Conservation (phyloP, 2,888 invertebrate species). For the Silvanus unidentatus region DNA sequence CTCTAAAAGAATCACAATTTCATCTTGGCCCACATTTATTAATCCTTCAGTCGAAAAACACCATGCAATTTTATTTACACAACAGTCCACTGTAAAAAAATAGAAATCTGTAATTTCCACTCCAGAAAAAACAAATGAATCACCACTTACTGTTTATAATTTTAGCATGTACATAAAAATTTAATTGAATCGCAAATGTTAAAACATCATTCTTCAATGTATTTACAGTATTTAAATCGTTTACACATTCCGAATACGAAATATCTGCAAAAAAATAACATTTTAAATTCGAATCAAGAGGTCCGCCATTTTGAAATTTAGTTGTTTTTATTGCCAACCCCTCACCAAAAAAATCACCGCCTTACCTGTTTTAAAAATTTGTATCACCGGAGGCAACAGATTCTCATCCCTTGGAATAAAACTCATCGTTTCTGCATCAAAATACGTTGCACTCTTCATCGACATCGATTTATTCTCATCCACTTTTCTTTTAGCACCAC, state of each 20-base stretch:
- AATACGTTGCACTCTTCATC: slow-evolving; percentile 39
- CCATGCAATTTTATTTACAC: slow-evolving; percentile 67
- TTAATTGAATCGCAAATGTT: slow-evolving; percentile 68
- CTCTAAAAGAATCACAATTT: slow-evolving; percentile 70
- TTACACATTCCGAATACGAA: slow-evolving; percentile 51
- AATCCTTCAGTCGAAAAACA: slow-evolving; percentile 73
- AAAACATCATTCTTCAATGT: slow-evolving; percentile 57
- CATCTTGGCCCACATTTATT: slow-evolving; percentile 76
- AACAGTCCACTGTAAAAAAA: slow-evolving; percentile 33
- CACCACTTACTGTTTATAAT: slow-evolving; percentile 65
- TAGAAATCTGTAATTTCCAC: background rate
- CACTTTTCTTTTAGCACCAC: background rate
- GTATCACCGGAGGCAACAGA: slow-evolving; percentile 53
- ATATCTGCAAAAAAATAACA: slow-evolving; percentile 46
- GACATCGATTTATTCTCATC: background rate
- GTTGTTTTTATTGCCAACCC: too few relatives aligned
- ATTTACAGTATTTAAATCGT: slow-evolving; percentile 52
- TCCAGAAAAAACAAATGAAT: background rate
- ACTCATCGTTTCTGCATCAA: slow-evolving; percentile 51
- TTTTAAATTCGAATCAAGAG: too few relatives aligned
- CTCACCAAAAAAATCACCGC: too few relatives aligned
- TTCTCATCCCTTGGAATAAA: slow-evolving; percentile 52
- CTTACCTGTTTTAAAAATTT: slow-evolving; percentile 50
- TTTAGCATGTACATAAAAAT: slow-evolving; percentile 68
- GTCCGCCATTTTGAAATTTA: too few relatives aligned